phyloP scores from a whole-genome alignment of 2,888 invertebrate genomes.

The Lumbricus terrestris region DNA sequence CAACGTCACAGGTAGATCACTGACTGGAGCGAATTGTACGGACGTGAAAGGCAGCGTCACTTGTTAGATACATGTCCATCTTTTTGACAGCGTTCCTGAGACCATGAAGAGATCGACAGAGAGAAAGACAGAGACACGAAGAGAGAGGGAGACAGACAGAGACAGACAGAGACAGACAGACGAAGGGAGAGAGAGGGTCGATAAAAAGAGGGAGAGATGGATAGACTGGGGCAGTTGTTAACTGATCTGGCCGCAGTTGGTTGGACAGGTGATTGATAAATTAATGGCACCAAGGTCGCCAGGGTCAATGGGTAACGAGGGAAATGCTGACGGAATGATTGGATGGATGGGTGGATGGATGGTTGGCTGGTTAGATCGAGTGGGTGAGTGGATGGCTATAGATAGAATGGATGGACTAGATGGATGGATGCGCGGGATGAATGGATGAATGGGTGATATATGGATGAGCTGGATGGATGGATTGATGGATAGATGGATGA shows the following conservation, averaged over 20 bases:
- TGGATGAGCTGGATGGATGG: no score
- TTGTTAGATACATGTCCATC: neutral
- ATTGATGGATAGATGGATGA: no score
- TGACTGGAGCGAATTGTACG: neutral
- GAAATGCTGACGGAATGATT: neutral
- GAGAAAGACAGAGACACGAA: no score
- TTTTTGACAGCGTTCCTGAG: neutral
- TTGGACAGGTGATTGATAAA: neutral
- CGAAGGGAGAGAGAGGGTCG: no score
- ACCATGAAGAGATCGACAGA: neutral
- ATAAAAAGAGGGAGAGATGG: neutral
- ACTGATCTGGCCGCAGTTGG: neutral
- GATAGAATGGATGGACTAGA: no score
- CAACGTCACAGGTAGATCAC: neutral
- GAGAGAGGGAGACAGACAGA: no score
- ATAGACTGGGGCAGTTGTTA: neutral
- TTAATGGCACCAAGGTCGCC: neutral
- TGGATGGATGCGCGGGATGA: no score
- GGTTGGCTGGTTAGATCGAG: neutral
- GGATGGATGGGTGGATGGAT: neutral
- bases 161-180: no score
- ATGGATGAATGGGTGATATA: no score
- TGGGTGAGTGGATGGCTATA: no score
- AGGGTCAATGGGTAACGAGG: neutral
- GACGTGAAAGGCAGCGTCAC: neutral